Evolutionary conservation across 1,140 invertebrate genomes (phyloP), one percentile per base, ranked within the genome.

Genomic region (Brachystomella parvula): DNA sequence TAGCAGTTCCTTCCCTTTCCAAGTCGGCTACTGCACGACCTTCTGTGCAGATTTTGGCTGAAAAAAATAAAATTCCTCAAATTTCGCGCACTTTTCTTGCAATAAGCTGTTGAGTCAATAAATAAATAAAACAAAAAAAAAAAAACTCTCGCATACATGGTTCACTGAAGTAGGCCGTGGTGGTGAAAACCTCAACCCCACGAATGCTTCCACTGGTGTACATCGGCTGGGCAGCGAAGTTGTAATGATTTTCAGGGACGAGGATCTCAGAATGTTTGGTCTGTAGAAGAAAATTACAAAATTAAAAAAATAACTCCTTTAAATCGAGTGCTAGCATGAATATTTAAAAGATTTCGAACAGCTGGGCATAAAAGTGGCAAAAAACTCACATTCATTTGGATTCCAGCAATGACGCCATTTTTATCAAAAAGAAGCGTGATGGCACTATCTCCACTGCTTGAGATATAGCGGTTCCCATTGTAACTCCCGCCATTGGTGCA

Each of bases 391-490:
- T 31, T 9, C 24, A 59, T 47, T 56, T 69, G 67, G 21, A 69
- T 29, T 61, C 67, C 67, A 53, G 67, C 67, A n/a, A 69, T 62
- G 47, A 39, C 35, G 35, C 67, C 67, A 24, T 69, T 58, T 1
- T n/a, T 29, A 47, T 69, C 67, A 31, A 47, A 69, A 21, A 69
- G 26, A 9, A 65, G 3, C 3, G 9, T 30, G 19, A 62, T n/a
- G 33, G 44, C 39, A 6, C 3, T 6, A 3, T 62, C 61, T 47
- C 44, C 26, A 19, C n/a, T n/a, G n/a, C n/a, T n/a, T n/a, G n/a
- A n/a, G n/a, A n/a, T n/a, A n/a, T n/a, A n/a, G n/a, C n/a, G n/a
- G n/a, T n/a, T n/a, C n/a, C n/a, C n/a, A n/a, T n/a, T n/a, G n/a
- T n/a, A n/a, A n/a, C n/a, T n/a, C n/a, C n/a, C n/a, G n/a, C n/a